Percentiles rank a stretch among this genome's conserved stretches.
These are phyloP conservation scores for Tachycineta bicolor DNA, from an alignment of 2,113 vertebrate genomes.

Conservation along the genomic window DNA sequence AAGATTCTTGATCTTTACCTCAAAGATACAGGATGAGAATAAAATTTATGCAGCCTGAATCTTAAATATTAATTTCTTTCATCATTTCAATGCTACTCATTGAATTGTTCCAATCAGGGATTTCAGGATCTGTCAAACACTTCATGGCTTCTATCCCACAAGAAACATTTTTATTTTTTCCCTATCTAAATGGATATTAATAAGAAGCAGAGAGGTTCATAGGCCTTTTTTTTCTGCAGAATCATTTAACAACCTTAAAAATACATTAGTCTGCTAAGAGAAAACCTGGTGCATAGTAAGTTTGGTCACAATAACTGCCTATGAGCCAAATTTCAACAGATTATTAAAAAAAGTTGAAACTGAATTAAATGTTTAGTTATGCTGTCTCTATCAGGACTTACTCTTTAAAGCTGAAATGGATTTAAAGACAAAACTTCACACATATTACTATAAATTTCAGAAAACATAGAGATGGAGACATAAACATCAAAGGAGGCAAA, in stretches of 20 bases:
- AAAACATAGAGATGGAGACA: not conserved
- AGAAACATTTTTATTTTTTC: not conserved
- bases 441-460: not conserved
- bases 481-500: not conserved
- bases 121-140: not conserved
- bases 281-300: not conserved
- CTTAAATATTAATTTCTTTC: not conserved
- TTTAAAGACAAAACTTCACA: not conserved
- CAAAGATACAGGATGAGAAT: not conserved
- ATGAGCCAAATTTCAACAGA: not conserved
- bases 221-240: not conserved
- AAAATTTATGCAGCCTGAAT: not conserved
- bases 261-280: not conserved
- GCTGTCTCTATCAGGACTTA: not conserved
- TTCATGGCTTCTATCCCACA: not conserved
- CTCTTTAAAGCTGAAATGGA: not conserved
- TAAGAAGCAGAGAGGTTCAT: not conserved
- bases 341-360: not conserved
- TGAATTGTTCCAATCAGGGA: not conserved
- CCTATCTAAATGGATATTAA: accelerated
- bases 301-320: not conserved
- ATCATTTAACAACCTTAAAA: not conserved
- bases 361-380: not conserved
- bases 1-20: not conserved
- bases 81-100: not conserved